Evolutionary conservation across 2,888 invertebrate genomes (phyloP).

Genomic region (Trachelus troglodyta): DNA sequence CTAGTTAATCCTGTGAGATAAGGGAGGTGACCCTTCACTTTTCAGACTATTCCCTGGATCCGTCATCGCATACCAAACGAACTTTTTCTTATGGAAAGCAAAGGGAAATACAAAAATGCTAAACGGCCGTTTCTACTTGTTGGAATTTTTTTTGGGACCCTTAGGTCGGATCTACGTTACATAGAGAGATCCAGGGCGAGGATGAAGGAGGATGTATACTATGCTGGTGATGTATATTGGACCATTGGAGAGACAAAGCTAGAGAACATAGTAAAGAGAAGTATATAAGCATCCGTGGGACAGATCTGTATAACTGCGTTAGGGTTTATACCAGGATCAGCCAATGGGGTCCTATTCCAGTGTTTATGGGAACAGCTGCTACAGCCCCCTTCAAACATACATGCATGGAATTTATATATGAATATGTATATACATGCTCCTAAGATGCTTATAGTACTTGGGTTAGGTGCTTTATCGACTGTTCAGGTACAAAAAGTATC

Average conservation of each 20-base stretch:
- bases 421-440: neutral
- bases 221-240: neutral
- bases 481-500: neutral
- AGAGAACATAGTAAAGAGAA: neutral
- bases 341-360: conserved; percentile 1
- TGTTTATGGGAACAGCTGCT: conserved; percentile 35
- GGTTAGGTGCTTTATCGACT: neutral
- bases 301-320: neutral
- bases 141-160: neutral
- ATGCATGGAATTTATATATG: neutral
- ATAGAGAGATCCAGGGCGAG: neutral
- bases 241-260: neutral
- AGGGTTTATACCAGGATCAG: neutral
- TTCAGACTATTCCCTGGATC: neutral
- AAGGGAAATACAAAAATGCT: neutral
- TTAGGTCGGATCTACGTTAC: neutral
- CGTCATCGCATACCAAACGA: neutral
- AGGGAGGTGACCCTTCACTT: neutral
- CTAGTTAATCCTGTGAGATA: neutral
- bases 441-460: neutral
- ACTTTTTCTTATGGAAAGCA: neutral
- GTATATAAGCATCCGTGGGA: neutral
- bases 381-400: neutral
- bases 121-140: neutral
- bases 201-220: neutral